These are phyloP conservation scores for Flexamia atlantica DNA, from an alignment of 2,888 invertebrate species.

Conservation along the genomic window DNA sequence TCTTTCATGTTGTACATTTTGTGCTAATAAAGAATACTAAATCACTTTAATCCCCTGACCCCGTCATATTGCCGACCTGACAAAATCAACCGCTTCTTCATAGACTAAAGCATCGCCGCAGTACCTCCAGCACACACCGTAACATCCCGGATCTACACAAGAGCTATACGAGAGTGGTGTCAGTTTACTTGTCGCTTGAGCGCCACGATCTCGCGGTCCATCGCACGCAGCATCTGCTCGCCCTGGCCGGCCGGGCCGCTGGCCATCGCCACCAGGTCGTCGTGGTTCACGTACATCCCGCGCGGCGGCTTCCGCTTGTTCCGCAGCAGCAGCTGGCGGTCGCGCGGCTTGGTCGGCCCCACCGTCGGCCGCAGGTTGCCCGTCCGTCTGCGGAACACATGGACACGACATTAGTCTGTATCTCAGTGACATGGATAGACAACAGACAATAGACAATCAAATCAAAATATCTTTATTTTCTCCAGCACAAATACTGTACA, in stretches of 20 bases:
- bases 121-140: too few relatives aligned
- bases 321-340: slow-evolving; percentile 73
- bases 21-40: too few relatives aligned
- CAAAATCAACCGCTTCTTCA: too few relatives aligned
- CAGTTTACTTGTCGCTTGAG: slow-evolving; percentile 96
- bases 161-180: neutral
- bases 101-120: too few relatives aligned
- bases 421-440: too few relatives aligned
- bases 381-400: slow-evolving; percentile 82
- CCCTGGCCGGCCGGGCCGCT: slow-evolving; percentile 86
- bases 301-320: slow-evolving; percentile 92
- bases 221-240: slow-evolving; percentile 91
- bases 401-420: neutral
- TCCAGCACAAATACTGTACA: too few relatives aligned
- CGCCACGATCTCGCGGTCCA: slow-evolving; percentile 96
- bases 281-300: slow-evolving; percentile 98
- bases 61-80: too few relatives aligned
- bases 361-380: slow-evolving; percentile 89
- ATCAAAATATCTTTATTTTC: too few relatives aligned
- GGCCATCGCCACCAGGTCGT: slow-evolving; percentile 96
- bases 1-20: too few relatives aligned
- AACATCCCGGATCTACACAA: too few relatives aligned
- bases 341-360: slow-evolving; percentile 79
- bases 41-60: too few relatives aligned
- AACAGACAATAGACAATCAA: too few relatives aligned